phyloP scores from a whole-genome alignment of 2,888 invertebrate species.

The Salpingus planirostris region DNA sequence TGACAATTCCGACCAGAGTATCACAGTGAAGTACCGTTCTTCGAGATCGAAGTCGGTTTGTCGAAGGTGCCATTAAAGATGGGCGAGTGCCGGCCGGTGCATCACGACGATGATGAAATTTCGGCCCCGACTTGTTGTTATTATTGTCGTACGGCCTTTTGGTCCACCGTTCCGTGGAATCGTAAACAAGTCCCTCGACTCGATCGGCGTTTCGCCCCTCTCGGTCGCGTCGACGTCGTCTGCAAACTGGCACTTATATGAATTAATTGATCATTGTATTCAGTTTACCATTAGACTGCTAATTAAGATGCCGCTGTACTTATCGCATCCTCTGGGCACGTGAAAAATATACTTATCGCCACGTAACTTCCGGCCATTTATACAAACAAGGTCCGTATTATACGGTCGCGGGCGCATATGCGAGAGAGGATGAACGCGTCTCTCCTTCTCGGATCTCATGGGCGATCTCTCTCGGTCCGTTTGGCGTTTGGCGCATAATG shows the following conservation, averaged over 20 bases:
- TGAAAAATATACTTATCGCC: slow-evolving; percentile 22
- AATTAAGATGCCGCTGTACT: slow-evolving; percentile 20
- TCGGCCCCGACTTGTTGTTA: too few relatives aligned
- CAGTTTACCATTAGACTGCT: slow-evolving; percentile 12
- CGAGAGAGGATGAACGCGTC: too few relatives aligned
- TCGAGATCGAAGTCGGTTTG: slow-evolving; percentile 22
- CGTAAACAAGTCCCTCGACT: too few relatives aligned
- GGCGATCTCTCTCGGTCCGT: too few relatives aligned
- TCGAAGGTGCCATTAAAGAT: slow-evolving; percentile 22
- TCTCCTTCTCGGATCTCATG: too few relatives aligned
- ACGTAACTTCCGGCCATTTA: slow-evolving; percentile 23
- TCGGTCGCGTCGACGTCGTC: slow-evolving; percentile 6
- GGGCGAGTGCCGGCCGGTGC: slow-evolving; percentile 23
- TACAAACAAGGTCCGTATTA: slow-evolving; percentile 16
- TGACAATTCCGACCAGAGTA: slow-evolving; percentile 25
- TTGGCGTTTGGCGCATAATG: too few relatives aligned
- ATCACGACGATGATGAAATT: too few relatives aligned
- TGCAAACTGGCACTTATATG: slow-evolving; percentile 9
- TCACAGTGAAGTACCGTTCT: slow-evolving; percentile 27
- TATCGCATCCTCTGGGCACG: slow-evolving; percentile 21
- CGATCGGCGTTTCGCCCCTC: too few relatives aligned
- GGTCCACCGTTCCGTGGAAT: too few relatives aligned
- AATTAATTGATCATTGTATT: slow-evolving; percentile 16
- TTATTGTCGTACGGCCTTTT: too few relatives aligned
- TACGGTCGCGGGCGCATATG: too few relatives aligned